Base-by-base conservation (phyloP, 2,113 vertebrate species). In the Brachyhypopomus occidentalis region DNA sequence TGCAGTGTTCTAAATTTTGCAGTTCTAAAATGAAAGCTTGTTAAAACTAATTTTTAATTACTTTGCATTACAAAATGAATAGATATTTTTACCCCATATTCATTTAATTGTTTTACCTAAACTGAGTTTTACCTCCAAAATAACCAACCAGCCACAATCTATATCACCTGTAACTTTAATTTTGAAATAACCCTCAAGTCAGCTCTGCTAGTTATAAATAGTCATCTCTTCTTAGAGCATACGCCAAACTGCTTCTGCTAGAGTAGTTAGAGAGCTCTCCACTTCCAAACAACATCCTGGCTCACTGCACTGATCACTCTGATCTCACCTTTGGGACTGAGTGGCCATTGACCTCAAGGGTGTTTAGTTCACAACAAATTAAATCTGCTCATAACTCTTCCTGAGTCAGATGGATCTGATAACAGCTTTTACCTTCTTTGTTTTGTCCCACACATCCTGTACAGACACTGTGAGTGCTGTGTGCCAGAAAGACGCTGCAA, bases 221-320 rank as follows among this genome's bases (percentile, higher is more conserved):
- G 27, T 7, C 27, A 25, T 84, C 41, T 12, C 41, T 20, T 27
- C 36, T 23, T n/a, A 71, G n/a, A 45, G 30, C 14, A 7, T 3
- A 19, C 59, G 63, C 59, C 78, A 72, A 81, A 82, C 60, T n/a
- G 20, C 23, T 17, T 78, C 83, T 84, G 79, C 14, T 78, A 74
- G 74, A 78, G 79, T 76, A 60, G 77, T 81, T 73, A 84, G 22
- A 19, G 16, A 41, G 23, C 30, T 36, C 56, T 66, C 69, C 79
- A 81, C 83, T 77, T 74, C 75, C 70, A 55, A 48, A 81, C 75
- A 78, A 62, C 69, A 84, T 81, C 74, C 79, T 69, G 78, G 9
- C 38, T 64, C 64, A 71, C 45, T 66, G 63, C 25, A 76, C 64
- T 80, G 56, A 80, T 70, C 17, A 75, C 62, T 69, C 60, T 72